phyloP scores from a whole-genome alignment of 1,140 invertebrate genomes.

The Euwallacea similis region DNA sequence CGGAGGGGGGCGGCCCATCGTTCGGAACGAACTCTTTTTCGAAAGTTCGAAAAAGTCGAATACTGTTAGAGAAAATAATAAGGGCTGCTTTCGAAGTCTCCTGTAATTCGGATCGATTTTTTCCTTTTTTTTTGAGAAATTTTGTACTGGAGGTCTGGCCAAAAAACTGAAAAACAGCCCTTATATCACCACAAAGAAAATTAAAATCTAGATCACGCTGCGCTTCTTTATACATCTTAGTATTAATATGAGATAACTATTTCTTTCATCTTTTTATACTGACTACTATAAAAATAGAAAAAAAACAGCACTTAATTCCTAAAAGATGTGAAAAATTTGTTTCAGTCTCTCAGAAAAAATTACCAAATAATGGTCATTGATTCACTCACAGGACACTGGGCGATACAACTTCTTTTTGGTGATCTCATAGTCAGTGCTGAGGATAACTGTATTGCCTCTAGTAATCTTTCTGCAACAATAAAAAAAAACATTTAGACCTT shows the following conservation, averaged over 20 bases:
- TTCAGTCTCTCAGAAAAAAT: conserved; percentile 31
- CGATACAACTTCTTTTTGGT: conserved; percentile 46
- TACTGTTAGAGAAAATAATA: conserved; percentile 40
- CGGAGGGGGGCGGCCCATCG: conserved; percentile 10
- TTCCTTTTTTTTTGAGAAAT: conserved; percentile 2
- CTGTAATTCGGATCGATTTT: conserved; percentile 37
- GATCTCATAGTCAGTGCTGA: conserved; percentile 50
- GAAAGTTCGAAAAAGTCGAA: conserved; percentile 33
- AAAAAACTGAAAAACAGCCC: conserved; percentile 23
- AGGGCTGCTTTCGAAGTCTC: conserved; percentile 21
- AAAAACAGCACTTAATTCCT: conserved; percentile 29
- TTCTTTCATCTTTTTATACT: conserved; percentile 37
- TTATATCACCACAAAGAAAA: conserved; percentile 25
- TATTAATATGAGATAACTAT: not conserved
- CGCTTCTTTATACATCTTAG: conserved; percentile 29
- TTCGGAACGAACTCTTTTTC: conserved; percentile 35
- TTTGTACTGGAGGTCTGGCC: conserved; percentile 30
- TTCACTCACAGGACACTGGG: conserved; percentile 40
- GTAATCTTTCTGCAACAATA: conserved; percentile 51
- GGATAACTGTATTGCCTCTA: conserved; percentile 49
- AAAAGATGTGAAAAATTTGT: conserved; percentile 28
- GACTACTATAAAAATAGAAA: conserved; percentile 40
- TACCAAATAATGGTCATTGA: conserved; percentile 4
- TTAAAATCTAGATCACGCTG: conserved; percentile 38
- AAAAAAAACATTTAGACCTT: not conserved